These are phyloP conservation scores for Trachelus tabidus DNA, from an alignment of 2,888 invertebrate species.

Conservation along the genomic window DNA sequence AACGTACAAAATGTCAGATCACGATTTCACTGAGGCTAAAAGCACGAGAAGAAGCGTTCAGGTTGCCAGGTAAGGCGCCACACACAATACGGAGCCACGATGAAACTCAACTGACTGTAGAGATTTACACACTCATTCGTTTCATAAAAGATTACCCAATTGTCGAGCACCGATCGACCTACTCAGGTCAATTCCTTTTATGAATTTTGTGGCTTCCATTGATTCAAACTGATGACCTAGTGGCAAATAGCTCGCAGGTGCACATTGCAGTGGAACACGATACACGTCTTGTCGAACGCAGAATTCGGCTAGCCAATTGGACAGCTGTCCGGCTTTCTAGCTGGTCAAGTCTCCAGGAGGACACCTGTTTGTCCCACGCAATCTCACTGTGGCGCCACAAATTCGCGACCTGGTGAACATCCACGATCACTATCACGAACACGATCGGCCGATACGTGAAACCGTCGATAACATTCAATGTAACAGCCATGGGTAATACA, in stretches of 20 bases:
- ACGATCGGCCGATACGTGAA: neutral
- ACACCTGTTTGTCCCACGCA: neutral
- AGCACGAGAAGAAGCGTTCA: neutral
- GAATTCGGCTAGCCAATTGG: neutral
- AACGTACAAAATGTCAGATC: neutral
- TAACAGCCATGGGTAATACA: neutral
- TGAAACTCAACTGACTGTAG: neutral
- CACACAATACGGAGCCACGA: neutral
- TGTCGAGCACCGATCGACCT: conserved; percentile 15
- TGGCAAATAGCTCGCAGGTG: conserved; percentile 16
- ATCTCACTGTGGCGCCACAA: neutral
- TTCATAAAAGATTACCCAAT: neutral
- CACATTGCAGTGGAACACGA: conserved; percentile 19
- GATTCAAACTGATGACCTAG: conserved; percentile 27
- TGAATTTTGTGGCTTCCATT: conserved; percentile 23
- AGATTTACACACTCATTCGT: neutral
- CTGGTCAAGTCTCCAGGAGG: neutral
- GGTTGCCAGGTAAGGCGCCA: neutral
- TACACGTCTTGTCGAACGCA: neutral
- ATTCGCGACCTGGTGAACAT: neutral
- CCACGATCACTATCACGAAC: neutral
- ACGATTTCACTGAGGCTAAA: neutral
- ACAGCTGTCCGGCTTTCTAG: neutral
- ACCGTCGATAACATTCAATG: neutral
- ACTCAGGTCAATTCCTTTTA: conserved; percentile 37